Conservation (phyloP, 53 echinoderm and acorn worm genomes). For the Astropecten irregularis region DNA sequence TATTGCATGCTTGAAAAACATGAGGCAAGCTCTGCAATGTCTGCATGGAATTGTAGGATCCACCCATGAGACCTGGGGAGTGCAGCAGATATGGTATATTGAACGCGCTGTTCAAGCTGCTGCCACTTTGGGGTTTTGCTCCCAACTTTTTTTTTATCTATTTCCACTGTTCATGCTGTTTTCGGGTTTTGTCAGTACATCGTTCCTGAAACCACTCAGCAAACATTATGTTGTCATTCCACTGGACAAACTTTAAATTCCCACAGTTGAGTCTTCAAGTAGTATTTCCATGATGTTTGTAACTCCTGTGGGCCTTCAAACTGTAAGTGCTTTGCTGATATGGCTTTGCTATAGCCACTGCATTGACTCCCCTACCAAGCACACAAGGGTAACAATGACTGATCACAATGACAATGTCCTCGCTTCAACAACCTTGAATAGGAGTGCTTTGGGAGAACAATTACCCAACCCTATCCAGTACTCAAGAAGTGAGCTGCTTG, state of each 20-base stretch:
- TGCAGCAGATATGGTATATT: no score
- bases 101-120: background rate
- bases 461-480: background rate
- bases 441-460: background rate
- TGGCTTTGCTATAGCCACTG: background rate
- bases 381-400: background rate
- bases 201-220: background rate
- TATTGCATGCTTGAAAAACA: no score
- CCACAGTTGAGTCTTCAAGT: background rate
- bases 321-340: background rate
- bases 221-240: background rate
- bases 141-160: background rate
- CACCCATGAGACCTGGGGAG: no score
- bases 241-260: background rate
- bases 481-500: background rate
- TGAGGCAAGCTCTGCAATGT: no score
- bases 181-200: background rate
- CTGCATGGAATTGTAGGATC: no score
- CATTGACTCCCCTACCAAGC: background rate
- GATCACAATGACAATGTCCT: background rate
- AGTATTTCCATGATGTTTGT: background rate
- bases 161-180: background rate
- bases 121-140: background rate
- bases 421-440: background rate
- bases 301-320: no score